phyloP scores from a whole-genome alignment of 92 coral and sea anemone species.

The Epizoanthus rinbou region DNA sequence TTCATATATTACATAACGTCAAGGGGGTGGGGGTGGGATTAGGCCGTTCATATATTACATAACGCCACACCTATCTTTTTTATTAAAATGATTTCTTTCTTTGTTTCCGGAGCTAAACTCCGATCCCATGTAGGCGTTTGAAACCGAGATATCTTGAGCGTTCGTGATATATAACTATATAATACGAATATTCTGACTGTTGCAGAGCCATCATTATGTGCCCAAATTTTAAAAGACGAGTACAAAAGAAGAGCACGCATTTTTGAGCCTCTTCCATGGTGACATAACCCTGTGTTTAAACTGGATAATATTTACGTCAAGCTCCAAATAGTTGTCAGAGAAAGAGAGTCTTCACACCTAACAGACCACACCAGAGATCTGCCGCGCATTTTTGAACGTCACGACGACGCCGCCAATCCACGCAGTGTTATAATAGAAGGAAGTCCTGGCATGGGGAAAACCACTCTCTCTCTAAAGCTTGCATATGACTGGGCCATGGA shows the following conservation, averaged over 20 bases:
- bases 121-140: too few relatives aligned
- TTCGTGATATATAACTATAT: too few relatives aligned
- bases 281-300: neutral
- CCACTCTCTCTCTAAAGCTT: neutral
- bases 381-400: neutral
- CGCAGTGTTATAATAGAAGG: neutral
- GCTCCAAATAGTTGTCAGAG: neutral
- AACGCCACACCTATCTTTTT: too few relatives aligned
- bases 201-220: neutral
- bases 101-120: too few relatives aligned
- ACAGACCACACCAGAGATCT: neutral
- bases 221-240: neutral
- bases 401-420: neutral
- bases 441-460: neutral
- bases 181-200: neutral
- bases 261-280: neutral
- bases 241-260: neutral
- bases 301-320: neutral
- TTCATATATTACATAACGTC: too few relatives aligned
- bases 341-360: neutral
- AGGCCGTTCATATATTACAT: too few relatives aligned
- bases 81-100: too few relatives aligned
- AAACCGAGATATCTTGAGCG: too few relatives aligned
- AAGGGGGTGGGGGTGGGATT: too few relatives aligned
- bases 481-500: slow-evolving; percentile 1